These are phyloP conservation scores for Hetaerina titia DNA, from an alignment of 2,888 invertebrate species.

Conservation along the genomic window DNA sequence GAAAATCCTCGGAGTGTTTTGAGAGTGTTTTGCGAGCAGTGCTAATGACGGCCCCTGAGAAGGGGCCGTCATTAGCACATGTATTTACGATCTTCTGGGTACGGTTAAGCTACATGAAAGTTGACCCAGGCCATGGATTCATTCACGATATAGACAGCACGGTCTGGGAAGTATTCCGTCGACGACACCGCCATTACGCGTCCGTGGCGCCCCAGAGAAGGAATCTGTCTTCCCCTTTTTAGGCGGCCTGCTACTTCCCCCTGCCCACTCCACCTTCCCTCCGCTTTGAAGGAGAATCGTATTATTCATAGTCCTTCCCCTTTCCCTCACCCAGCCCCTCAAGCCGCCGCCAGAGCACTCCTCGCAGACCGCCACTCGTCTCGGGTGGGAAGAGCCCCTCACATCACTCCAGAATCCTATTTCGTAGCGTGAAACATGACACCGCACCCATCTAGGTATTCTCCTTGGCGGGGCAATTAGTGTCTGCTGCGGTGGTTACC, in stretches of 20 bases:
- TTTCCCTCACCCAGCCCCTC: neutral
- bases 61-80: neutral
- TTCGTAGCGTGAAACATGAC: conserved; percentile 62
- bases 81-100: neutral
- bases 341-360: neutral
- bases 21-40: no score
- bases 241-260: neutral
- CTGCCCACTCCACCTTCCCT: neutral
- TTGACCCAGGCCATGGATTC: conserved; percentile 20
- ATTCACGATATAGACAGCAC: neutral
- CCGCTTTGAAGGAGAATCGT: conserved; percentile 18
- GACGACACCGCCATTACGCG: neutral
- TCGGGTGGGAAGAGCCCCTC: neutral
- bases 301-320: conserved; percentile 3
- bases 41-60: no score
- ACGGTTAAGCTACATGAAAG: neutral
- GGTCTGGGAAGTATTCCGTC: neutral
- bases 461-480: conserved; percentile 58
- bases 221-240: neutral
- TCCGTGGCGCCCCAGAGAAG: neutral
- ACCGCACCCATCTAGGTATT: conserved; percentile 49
- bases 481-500: conserved; percentile 47
- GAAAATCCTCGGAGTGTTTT: no score
- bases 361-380: neutral
- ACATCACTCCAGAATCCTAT: conserved; percentile 59